A percentile compares a stretch with the other conserved stretches of the same genome.
phyloP scores from a whole-genome alignment of 1,140 invertebrate genomes.

The Cotesia chilonis region DNA sequence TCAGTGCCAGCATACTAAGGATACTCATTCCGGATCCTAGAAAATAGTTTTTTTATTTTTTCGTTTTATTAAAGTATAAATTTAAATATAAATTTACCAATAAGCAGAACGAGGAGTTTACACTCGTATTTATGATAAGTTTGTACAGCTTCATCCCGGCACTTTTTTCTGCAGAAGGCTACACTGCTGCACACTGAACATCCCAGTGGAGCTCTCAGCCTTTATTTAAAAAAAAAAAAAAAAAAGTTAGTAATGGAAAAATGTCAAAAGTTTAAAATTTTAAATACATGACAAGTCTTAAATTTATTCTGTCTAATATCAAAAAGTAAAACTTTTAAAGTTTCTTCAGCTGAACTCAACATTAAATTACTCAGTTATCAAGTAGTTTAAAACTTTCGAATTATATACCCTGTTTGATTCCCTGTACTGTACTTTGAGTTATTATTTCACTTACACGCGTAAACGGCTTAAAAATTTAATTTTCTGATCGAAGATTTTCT shows the following conservation, averaged over 20 bases:
- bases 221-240: constrained; percentile 47
- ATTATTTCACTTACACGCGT: no score
- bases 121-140: constrained; percentile 87
- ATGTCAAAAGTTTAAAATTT: no score
- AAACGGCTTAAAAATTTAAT: no score
- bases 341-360: no score
- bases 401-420: no score
- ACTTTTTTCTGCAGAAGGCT: constrained; percentile 78
- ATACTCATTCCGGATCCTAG: constrained; percentile 81
- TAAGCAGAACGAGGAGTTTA: constrained; percentile 75
- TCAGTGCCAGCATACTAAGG: constrained; percentile 77
- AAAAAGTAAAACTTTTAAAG: no score
- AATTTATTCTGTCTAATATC: no score
- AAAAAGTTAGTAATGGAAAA: constrained; percentile 2
- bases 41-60: constrained; percentile 27
- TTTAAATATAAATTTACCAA: constrained; percentile 64
- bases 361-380: no score
- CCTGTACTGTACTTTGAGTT: no score
- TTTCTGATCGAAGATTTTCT: no score
- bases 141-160: constrained; percentile 72
- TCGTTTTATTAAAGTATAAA: not conserved
- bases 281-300: no score
- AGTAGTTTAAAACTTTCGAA: no score
- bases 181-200: constrained; percentile 80
- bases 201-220: constrained; percentile 72